These are phyloP conservation scores for Drosophila lini DNA, from an alignment of 1,140 invertebrate species.

Conservation along the genomic window DNA sequence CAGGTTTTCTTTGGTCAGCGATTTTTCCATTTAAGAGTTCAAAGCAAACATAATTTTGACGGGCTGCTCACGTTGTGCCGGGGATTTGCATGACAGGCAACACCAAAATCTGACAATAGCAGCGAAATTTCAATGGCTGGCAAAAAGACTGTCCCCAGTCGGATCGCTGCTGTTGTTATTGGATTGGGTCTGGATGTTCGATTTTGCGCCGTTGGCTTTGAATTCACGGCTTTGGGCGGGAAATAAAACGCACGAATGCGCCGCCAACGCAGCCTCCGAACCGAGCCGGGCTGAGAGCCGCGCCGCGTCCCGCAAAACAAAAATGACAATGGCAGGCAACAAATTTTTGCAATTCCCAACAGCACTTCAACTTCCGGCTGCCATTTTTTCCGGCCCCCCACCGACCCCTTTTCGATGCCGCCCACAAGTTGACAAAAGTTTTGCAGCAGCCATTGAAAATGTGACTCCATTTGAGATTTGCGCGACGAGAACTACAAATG, in stretches of 20 bases:
- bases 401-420: not conserved
- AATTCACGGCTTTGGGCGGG: constrained; percentile 72
- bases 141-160: constrained; percentile 30
- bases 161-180: constrained; percentile 33
- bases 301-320: constrained; percentile 55
- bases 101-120: constrained; percentile 75
- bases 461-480: constrained; percentile 81
- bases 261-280: constrained; percentile 20
- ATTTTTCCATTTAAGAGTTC: constrained; percentile 44
- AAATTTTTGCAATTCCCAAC: constrained; percentile 81
- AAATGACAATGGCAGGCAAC: constrained; percentile 81
- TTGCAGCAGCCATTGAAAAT: constrained; percentile 68
- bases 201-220: constrained; percentile 76
- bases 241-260: constrained; percentile 80
- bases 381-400: constrained; percentile 47
- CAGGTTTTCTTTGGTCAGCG: not conserved
- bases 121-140: constrained; percentile 61
- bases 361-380: constrained; percentile 77
- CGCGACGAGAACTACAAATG: constrained; percentile 35
- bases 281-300: not conserved
- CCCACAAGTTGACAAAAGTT: constrained; percentile 65
- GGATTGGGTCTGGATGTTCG: constrained; percentile 47
- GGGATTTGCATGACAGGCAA: constrained; percentile 62
- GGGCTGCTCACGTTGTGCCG: constrained; percentile 55
- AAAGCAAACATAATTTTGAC: constrained; percentile 65